A percentile compares a stretch with the other conserved stretches of the same genome.
These are phyloP conservation scores for Bubalus kerabau DNA, from an alignment of 2,113 vertebrate species.

Conservation along the genomic window DNA sequence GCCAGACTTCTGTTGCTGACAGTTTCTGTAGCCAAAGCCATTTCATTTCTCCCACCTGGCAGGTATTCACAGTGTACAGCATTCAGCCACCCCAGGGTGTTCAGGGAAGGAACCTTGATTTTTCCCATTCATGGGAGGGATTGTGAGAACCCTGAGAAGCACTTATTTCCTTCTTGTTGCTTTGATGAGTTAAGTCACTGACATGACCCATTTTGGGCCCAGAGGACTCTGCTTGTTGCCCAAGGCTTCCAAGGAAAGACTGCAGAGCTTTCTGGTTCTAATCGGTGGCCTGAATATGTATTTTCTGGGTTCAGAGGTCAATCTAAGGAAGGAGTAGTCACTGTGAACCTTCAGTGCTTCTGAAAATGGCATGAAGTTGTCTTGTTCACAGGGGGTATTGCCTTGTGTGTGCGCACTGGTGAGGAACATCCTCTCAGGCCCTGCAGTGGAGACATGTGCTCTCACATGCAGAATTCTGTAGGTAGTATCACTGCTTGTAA, in stretches of 20 bases:
- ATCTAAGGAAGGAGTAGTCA: not conserved
- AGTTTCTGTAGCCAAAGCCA: not conserved
- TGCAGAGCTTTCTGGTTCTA: not conserved
- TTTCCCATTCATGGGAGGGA: not conserved
- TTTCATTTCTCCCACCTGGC: not conserved
- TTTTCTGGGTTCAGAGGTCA: not conserved
- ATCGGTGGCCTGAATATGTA: not conserved
- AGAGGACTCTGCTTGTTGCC: not conserved
- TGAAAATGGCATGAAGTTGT: not conserved
- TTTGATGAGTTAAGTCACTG: not conserved
- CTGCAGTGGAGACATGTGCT: rapidly evolving
- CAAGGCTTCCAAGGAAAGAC: not conserved
- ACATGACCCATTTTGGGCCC: not conserved
- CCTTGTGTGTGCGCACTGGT: not conserved
- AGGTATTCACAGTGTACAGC: not conserved
- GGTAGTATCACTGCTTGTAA: not conserved
- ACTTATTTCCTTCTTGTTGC: not conserved
- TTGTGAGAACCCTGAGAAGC: not conserved
- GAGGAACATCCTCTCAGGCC: not conserved
- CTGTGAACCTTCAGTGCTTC: not conserved
- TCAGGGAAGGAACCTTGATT: not conserved
- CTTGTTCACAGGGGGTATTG: not conserved
- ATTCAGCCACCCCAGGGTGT: not conserved
- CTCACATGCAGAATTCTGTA: not conserved
- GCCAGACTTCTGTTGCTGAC: not conserved